Conservation (phyloP, 2,113 vertebrate species). For the Phasianus colchicus region DNA sequence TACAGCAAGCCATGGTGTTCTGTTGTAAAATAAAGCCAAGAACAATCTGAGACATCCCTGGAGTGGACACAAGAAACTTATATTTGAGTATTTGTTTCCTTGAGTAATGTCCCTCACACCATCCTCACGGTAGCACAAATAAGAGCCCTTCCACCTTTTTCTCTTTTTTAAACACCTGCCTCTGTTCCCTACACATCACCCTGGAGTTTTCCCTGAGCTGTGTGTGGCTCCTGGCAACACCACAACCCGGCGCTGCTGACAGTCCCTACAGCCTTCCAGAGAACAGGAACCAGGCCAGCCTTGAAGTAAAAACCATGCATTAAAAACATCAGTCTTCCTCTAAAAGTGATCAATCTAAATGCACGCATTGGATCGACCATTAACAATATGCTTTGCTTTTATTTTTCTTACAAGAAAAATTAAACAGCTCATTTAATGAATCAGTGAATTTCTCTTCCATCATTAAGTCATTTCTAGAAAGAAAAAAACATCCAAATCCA, state of each 20-base stretch:
- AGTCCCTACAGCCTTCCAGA: neutral
- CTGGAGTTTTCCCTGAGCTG: neutral
- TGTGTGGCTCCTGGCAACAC: slow-evolving; percentile 13
- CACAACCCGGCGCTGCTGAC: neutral
- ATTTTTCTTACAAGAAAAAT: slow-evolving; percentile 52
- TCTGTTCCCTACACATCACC: neutral
- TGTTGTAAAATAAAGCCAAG: neutral
- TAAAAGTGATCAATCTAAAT: slow-evolving; percentile 24
- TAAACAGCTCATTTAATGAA: slow-evolving; percentile 48
- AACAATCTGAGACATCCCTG: neutral
- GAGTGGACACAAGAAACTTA: neutral
- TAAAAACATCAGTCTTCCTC: slow-evolving; percentile 41
- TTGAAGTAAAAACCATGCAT: slow-evolving; percentile 21
- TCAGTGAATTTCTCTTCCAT: slow-evolving; percentile 67
- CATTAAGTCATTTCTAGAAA: slow-evolving; percentile 42
- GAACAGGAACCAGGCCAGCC: neutral
- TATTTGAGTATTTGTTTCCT: neutral
- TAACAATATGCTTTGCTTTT: slow-evolving; percentile 1
- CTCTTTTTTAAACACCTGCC: neutral
- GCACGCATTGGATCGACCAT: neutral
- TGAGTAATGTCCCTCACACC: neutral
- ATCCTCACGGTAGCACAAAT: neutral
- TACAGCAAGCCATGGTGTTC: neutral
- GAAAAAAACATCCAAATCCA: slow-evolving; percentile 25
- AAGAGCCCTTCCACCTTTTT: neutral